phyloP scores from a whole-genome alignment of 2,888 invertebrate genomes.

The Tolmerus cingulatus region DNA sequence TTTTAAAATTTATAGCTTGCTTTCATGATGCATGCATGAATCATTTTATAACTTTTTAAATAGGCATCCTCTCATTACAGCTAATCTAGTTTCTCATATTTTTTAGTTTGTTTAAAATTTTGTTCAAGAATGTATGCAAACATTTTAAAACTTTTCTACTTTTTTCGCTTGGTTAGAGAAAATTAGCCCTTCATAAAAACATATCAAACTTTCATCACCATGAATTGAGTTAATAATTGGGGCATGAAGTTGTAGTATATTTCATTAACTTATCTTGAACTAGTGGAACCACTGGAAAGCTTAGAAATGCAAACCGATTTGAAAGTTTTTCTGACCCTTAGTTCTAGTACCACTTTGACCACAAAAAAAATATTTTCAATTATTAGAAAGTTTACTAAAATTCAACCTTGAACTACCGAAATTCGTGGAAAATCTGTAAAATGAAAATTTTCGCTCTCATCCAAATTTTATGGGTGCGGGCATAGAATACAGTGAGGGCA shows the following conservation, averaged over 20 bases:
- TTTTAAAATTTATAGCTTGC: too few species aligned
- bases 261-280: not conserved
- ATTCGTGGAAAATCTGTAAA: not conserved
- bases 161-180: not conserved
- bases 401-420: not conserved
- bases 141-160: not conserved
- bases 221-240: not conserved
- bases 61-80: too few species aligned
- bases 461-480: not conserved
- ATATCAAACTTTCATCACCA: not conserved
- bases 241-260: not conserved
- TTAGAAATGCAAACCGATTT: not conserved
- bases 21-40: too few species aligned
- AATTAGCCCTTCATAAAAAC: not conserved
- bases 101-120: too few species aligned
- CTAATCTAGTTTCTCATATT: too few species aligned
- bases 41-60: too few species aligned
- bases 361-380: not conserved
- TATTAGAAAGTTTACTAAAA: not conserved
- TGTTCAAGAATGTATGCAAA: not conserved
- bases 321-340: not conserved
- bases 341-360: not conserved
- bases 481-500: not conserved
- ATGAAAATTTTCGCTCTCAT: not conserved
- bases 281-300: not conserved